Evolutionary conservation across 2,888 invertebrate genomes (phyloP), one percentile per base, ranked within the genome.

Genomic region (Pecten maximus): DNA sequence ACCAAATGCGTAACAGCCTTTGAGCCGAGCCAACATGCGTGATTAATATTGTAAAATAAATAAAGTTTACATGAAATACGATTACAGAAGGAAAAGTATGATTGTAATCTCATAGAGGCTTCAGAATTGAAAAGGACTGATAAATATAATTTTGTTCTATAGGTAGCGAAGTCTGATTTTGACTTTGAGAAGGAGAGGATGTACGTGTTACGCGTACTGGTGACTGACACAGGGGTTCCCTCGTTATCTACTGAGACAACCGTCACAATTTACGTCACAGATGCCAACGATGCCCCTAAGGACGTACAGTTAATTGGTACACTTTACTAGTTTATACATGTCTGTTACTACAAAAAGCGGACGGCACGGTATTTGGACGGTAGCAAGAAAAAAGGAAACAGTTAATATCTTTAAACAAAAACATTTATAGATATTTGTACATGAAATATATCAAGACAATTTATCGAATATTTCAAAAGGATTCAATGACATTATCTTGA

Each of bases 211-310:
- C 88, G 35, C 16, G 93, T 94, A 15, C 87, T 88, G 50, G 93
- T 92, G 16, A 93, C 92, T 15, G 94, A 94, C 88, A 91, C 40
- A 87, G 94, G 94, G 0, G 28, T 19, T 2, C 93, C 93, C 19
- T 91, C 93, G 0, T 40, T 92, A 48, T 91, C 92, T 39, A 88
- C 90, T 3, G 90, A 88, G 6, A 89, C 91, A 10, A 88, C 88
- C 3, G 44, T 94, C 40, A 16, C 48, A 28, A 88, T 94, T 39
- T 23, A 89, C 2, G 91, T 94, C 0, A 89, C 89, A 39, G 92
- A 94, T 89, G 91, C 90, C 16, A 94, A 94, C 89, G 94, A 94
- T 86, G 86, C 93, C 8, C 94, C 94, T 0, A 89, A 87, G 48
- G 90, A 92, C 88, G 87, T 93, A 0, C 87, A 91, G 74, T 90